Conservation (phyloP, 1,140 invertebrate genomes). For the Ostrea edulis region DNA sequence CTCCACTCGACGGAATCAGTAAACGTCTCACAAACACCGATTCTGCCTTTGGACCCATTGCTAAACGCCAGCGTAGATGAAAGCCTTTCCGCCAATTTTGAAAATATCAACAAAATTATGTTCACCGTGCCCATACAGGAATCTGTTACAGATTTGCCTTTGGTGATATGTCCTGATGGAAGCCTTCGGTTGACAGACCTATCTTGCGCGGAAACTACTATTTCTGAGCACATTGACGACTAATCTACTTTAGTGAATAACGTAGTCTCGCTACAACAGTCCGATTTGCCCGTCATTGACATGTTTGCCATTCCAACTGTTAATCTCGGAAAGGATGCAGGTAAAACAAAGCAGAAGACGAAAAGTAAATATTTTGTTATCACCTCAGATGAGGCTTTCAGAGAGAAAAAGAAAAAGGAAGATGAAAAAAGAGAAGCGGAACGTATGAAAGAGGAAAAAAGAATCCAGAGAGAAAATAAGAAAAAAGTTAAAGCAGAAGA, state of each 20-base stretch:
- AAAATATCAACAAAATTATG: background rate
- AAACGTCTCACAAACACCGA: background rate
- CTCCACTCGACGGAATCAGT: background rate
- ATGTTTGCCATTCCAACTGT: background rate
- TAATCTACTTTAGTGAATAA: background rate
- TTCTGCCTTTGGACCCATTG: background rate
- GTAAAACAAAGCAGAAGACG: background rate
- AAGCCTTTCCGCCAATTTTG: background rate
- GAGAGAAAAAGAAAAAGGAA: background rate
- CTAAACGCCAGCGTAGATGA: background rate
- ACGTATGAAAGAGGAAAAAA: background rate
- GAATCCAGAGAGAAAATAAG: background rate
- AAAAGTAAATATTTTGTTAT: background rate
- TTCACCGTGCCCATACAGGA: background rate
- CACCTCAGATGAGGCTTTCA: background rate
- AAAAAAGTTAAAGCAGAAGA: background rate
- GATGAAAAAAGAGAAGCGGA: background rate
- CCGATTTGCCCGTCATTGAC: background rate
- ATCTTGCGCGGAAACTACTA: background rate
- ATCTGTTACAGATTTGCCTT: background rate
- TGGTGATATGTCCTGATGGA: slow-evolving; percentile 7
- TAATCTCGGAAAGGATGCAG: background rate
- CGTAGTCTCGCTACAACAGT: too few species aligned
- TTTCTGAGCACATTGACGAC: background rate
- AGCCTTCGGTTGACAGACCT: background rate